Percentiles rank a stretch among this genome's conserved stretches.
Evolutionary conservation across 2,888 invertebrate species (phyloP).

Genomic region (Nomada ruficornis): DNA sequence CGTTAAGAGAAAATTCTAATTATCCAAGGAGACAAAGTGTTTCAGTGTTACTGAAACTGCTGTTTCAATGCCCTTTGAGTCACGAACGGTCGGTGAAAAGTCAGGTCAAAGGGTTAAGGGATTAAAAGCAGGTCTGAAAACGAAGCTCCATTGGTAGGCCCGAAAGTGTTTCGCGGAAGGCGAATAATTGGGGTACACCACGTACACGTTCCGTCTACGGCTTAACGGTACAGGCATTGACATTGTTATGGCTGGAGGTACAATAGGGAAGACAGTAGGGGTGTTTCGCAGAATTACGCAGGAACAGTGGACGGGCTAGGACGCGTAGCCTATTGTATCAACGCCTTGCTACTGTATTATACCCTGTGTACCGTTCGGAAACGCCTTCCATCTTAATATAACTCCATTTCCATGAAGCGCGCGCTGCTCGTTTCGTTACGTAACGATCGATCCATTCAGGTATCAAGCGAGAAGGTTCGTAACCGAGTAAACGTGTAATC

Average conservation of each 20-base stretch:
- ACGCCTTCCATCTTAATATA: conserved; percentile 56
- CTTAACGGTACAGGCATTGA: conserved; percentile 70
- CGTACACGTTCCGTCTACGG: conserved; percentile 53
- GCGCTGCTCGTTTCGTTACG: conserved; percentile 33
- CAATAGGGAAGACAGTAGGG: conserved; percentile 69
- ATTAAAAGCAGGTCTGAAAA: neutral
- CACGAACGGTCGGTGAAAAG: neutral
- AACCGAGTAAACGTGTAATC: conserved; percentile 6
- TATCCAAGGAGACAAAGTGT: neutral
- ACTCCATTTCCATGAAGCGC: conserved; percentile 55
- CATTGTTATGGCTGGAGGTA: conserved; percentile 61
- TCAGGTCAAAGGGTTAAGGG: conserved; percentile 18
- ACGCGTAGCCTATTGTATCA: conserved; percentile 60
- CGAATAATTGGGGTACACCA: conserved; percentile 62
- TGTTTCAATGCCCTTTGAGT: neutral
- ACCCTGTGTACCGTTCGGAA: conserved; percentile 53
- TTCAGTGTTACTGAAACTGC: neutral
- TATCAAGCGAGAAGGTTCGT: conserved; percentile 12
- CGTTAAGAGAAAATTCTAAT: neutral
- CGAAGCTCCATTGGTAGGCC: neutral
- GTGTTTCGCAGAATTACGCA: conserved; percentile 70
- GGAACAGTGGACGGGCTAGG: conserved; percentile 66
- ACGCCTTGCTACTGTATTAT: conserved; percentile 37
- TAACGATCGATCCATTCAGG: conserved; percentile 41
- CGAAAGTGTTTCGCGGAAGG: conserved; percentile 46